phyloP scores from a whole-genome alignment of 1,140 invertebrate species.

The Drosophila takahashii region DNA sequence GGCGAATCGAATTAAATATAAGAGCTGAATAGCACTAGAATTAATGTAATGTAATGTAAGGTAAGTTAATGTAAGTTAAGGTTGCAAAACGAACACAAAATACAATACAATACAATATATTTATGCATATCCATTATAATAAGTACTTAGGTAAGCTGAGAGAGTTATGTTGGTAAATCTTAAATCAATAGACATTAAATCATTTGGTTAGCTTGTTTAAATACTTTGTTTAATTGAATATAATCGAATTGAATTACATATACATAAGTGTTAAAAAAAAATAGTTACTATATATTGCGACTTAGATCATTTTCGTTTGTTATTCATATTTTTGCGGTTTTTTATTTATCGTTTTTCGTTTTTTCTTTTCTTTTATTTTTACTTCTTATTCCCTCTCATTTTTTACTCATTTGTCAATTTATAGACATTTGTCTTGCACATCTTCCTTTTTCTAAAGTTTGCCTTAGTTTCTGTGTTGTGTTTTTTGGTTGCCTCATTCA shows the following conservation, averaged over 20 bases:
- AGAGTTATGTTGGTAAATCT: slow-evolving; percentile 31
- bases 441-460: slow-evolving; percentile 41
- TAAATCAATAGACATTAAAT: slow-evolving; percentile 80
- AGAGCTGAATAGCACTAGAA: slow-evolving; percentile 40
- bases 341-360: slow-evolving; percentile 11
- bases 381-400: slow-evolving; percentile 1
- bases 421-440: slow-evolving; percentile 61
- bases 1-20: slow-evolving; percentile 67
- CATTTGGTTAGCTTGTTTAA: slow-evolving; percentile 73
- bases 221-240: slow-evolving; percentile 75
- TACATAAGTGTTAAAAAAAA: slow-evolving; percentile 52
- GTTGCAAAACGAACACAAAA: slow-evolving; percentile 71
- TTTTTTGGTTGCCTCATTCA: slow-evolving; percentile 65
- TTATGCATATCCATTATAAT: slow-evolving; percentile 45
- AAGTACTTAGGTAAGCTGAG: slow-evolving; percentile 52
- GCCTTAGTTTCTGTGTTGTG: slow-evolving; percentile 41
- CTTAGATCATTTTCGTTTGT: slow-evolving; percentile 41
- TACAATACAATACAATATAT: slow-evolving; percentile 58
- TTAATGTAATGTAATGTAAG: slow-evolving; percentile 49
- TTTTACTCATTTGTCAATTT: slow-evolving; percentile 53
- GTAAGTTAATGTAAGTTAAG: slow-evolving; percentile 38
- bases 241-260: slow-evolving; percentile 63
- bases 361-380: slow-evolving; percentile 16
- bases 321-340: slow-evolving; percentile 17
- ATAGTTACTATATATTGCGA: slow-evolving; percentile 59